Percentiles rank a stretch among this genome's conserved stretches.
Evolutionary conservation across 2,888 invertebrate species (phyloP).

Genomic region (Eristalis arbustorum): DNA sequence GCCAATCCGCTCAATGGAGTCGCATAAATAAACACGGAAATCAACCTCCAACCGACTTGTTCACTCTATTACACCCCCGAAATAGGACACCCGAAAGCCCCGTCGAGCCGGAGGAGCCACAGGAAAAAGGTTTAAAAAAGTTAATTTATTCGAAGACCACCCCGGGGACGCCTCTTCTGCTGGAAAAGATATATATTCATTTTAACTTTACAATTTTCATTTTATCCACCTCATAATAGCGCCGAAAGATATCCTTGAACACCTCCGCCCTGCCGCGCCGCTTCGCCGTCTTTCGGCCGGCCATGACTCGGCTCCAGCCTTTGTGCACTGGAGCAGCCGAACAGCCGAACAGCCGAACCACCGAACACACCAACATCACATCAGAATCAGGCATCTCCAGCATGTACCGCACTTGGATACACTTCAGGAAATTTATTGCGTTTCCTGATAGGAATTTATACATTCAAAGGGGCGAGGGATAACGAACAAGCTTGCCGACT

Average conservation of each 20-base stretch:
- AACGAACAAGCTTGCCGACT: constrained; percentile 6
- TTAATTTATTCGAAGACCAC: constrained; percentile 64
- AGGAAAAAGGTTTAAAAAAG: constrained; percentile 25
- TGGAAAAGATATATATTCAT: constrained; percentile 59
- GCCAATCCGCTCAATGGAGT: constrained; percentile 40
- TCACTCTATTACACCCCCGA: constrained; percentile 57
- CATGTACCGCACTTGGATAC: constrained; percentile 48
- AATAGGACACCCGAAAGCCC: constrained; percentile 41
- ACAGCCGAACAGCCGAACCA: too few species aligned
- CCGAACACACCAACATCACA: neutral
- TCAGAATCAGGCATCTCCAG: constrained; percentile 11
- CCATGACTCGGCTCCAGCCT: constrained; percentile 14
- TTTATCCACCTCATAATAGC: constrained; percentile 66
- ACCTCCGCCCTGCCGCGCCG: neutral
- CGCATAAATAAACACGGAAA: constrained; percentile 63
- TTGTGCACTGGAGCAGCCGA: constrained; percentile 14
- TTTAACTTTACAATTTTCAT: constrained; percentile 66
- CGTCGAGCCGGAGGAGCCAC: constrained; percentile 3
- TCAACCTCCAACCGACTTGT: constrained; percentile 42
- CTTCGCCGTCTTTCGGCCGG: neutral
- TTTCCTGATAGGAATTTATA: constrained; percentile 64
- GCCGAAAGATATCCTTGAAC: constrained; percentile 22
- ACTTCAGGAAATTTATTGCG: constrained; percentile 65
- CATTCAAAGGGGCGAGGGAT: constrained; percentile 25
- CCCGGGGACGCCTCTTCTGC: constrained; percentile 5